Percentiles rank a stretch among this genome's conserved stretches.
phyloP scores from a whole-genome alignment of 2,113 vertebrate species.

The Carettochelys insculpta region DNA sequence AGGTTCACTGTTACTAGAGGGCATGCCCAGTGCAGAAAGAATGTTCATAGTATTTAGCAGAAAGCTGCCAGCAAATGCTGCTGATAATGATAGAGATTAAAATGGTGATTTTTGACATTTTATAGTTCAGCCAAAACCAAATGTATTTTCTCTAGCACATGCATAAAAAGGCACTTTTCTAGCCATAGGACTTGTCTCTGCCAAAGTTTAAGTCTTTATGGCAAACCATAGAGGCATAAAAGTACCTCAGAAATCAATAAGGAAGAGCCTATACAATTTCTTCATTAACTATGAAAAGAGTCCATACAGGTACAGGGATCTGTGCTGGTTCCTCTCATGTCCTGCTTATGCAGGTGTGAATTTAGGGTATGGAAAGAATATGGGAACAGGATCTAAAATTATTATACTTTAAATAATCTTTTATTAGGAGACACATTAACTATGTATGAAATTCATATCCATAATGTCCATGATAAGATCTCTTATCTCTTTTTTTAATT shows the following conservation, averaged over 20 bases:
- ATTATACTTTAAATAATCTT: not conserved
- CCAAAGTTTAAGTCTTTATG: not conserved
- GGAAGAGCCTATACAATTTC: not conserved
- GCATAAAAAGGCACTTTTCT: not conserved
- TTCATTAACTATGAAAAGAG: not conserved
- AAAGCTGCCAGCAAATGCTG: not conserved
- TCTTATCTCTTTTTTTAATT: not conserved
- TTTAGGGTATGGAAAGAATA: not conserved
- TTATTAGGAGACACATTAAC: not conserved
- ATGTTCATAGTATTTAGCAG: not conserved
- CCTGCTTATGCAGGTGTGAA: not conserved
- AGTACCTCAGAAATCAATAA: not conserved
- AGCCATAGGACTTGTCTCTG: not conserved
- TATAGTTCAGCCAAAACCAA: not conserved
- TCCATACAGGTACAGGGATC: accelerated
- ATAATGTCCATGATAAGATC: too few species aligned
- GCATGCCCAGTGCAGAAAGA: not conserved
- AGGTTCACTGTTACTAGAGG: not conserved
- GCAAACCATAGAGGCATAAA: not conserved
- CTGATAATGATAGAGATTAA: not conserved
- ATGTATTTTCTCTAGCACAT: not conserved
- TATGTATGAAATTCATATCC: too few species aligned
- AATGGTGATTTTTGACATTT: not conserved
- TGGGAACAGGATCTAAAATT: not conserved
- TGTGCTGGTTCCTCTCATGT: not conserved